Conservation (phyloP, 2,113 vertebrate species). For the Sialia sialis region DNA sequence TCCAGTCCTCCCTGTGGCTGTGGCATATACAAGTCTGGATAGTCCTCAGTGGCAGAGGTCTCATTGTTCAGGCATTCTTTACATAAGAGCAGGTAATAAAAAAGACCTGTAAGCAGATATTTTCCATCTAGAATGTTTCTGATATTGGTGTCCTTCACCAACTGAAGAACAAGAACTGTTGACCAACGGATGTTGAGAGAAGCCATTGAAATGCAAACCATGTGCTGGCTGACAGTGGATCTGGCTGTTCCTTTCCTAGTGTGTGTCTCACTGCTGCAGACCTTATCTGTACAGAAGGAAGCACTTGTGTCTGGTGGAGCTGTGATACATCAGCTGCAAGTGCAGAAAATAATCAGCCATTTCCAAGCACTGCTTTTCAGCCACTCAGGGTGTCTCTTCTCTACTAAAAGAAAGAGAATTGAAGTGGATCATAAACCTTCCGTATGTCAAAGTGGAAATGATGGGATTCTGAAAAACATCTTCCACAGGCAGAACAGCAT, state of each 20-base stretch:
- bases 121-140: neutral
- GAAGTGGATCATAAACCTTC: neutral
- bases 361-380: neutral
- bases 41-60: neutral
- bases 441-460: neutral
- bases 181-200: neutral
- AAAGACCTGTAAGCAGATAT: neutral
- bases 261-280: neutral
- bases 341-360: neutral
- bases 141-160: neutral
- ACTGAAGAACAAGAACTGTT: too few species aligned
- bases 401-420: neutral
- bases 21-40: rapidly evolving
- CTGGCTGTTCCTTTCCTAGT: neutral
- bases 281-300: neutral
- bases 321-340: neutral
- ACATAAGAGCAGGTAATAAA: neutral
- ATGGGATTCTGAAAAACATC: neutral
- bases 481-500: neutral
- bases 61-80: neutral
- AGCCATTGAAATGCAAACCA: neutral
- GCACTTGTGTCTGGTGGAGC: neutral
- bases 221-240: neutral
- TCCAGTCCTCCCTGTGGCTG: neutral
- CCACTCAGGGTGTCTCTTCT: neutral